phyloP scores from a whole-genome alignment of 2,888 invertebrate genomes.

The Stenodera caucasica region DNA sequence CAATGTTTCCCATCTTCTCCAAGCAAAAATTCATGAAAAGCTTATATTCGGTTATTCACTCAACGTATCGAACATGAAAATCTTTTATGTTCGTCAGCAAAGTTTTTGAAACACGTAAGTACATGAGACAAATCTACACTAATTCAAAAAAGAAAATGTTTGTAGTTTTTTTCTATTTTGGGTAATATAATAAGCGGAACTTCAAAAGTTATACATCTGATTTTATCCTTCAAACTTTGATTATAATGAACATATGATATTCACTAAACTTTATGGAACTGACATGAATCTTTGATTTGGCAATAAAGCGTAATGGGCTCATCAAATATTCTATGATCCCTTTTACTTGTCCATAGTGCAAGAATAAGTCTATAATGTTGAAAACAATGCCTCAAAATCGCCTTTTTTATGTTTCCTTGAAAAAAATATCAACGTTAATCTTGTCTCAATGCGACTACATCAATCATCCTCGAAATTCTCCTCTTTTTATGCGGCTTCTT shows the following conservation, averaged over 20 bases:
- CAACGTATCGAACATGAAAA: no score
- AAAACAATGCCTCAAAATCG: not conserved
- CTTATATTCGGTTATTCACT: no score
- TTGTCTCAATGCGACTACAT: not conserved
- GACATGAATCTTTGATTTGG: conserved; percentile 7
- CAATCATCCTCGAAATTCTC: not conserved
- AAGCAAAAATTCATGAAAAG: no score
- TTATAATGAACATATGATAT: conserved; percentile 6
- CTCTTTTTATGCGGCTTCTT: not conserved
- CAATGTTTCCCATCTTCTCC: no score
- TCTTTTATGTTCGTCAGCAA: no score
- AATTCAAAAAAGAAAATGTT: no score
- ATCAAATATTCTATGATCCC: not conserved
- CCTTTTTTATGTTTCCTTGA: not conserved
- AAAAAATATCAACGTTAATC: not conserved
- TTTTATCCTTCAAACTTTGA: conserved; percentile 19
- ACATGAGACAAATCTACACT: no score
- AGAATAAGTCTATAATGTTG: not conserved
- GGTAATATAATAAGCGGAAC: conserved; percentile 12
- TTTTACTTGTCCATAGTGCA: not conserved
- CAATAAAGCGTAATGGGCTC: conserved; percentile 7
- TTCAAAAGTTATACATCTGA: conserved; percentile 15
- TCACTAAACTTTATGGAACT: conserved; percentile 3
- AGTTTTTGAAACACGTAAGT: no score
- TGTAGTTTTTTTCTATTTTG: no score